Percentiles rank a stretch among this genome's conserved stretches.
phyloP scores from a whole-genome alignment of 1,140 invertebrate genomes.

The Oncopodura yosiiana region DNA sequence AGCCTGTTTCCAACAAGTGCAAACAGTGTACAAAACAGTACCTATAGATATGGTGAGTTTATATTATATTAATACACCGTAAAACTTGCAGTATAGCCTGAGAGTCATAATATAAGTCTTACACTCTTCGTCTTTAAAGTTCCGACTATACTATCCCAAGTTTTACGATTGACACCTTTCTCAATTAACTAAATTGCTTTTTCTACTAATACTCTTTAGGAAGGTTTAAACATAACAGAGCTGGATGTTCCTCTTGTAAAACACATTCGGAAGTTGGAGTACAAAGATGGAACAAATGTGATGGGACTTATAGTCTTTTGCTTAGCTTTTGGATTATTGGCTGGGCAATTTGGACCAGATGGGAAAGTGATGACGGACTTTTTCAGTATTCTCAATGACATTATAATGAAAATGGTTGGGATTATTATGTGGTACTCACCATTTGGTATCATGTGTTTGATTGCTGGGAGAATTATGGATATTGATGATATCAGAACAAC shows the following conservation, averaged over 20 bases:
- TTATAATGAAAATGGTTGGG: slow-evolving; percentile 51
- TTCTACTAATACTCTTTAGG: too few species aligned
- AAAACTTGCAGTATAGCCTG: too few species aligned
- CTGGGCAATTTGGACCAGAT: slow-evolving; percentile 46
- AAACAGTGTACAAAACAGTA: slow-evolving; percentile 38
- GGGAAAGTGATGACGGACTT: slow-evolving; percentile 50
- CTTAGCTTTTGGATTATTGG: slow-evolving; percentile 48
- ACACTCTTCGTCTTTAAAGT: too few species aligned
- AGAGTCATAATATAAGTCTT: too few species aligned
- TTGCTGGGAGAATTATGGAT: slow-evolving; percentile 48
- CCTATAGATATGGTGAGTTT: too few species aligned
- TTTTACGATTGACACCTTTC: too few species aligned
- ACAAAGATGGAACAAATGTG: slow-evolving; percentile 49
- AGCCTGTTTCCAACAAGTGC: slow-evolving; percentile 51
- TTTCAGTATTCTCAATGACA: slow-evolving; percentile 49
- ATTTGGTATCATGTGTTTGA: slow-evolving; percentile 58
- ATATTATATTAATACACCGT: too few species aligned
- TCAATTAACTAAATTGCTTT: too few species aligned
- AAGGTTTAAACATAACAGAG: too few species aligned
- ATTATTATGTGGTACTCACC: slow-evolving; percentile 56
- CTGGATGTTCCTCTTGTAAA: too few species aligned
- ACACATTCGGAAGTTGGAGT: slow-evolving; percentile 40
- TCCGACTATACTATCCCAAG: too few species aligned
- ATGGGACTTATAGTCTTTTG: slow-evolving; percentile 51
- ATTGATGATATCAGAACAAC: slow-evolving; percentile 45